Conservation (phyloP, 35 echinoderm and acorn worm genomes). For the Patiria miniata region DNA sequence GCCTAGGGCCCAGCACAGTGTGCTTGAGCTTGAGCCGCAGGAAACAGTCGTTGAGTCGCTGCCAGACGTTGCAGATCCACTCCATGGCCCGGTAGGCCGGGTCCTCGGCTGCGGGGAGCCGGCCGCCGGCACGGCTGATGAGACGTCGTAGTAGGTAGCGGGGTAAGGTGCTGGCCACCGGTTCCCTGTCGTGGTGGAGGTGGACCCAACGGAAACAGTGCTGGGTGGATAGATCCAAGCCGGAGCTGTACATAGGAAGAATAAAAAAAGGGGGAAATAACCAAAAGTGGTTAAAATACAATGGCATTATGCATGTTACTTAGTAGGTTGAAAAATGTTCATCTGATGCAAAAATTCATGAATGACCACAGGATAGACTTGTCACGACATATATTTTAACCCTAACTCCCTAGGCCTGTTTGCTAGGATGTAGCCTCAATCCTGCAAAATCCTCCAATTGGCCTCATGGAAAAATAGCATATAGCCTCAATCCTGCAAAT, state of each 20-base stretch:
- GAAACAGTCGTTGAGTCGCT: slow-evolving; percentile 75
- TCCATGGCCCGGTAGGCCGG: slow-evolving; percentile 35
- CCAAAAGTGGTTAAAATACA: no score
- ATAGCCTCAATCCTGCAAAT: no score
- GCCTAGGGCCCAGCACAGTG: slow-evolving; percentile 78
- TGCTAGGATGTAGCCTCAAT: no score
- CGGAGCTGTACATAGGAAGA: slow-evolving; percentile 41
- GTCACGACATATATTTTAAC: background rate
- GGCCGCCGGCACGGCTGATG: slow-evolving; percentile 41
- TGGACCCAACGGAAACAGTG: slow-evolving; percentile 91
- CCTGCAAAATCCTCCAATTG: no score
- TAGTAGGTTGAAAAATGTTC: no score
- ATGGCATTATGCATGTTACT: no score
- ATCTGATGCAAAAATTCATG: no score
- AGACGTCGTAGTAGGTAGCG: slow-evolving; percentile 65
- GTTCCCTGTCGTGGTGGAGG: slow-evolving; percentile 82
- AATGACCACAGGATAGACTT: background rate
- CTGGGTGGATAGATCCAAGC: slow-evolving; percentile 76
- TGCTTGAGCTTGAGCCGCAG: slow-evolving; percentile 61
- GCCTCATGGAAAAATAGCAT: no score
- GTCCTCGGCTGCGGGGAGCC: slow-evolving; percentile 34
- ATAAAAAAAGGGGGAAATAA: background rate
- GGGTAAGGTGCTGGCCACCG: slow-evolving; percentile 52
- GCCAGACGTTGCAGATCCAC: slow-evolving; percentile 85
- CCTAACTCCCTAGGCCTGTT: no score